phyloP scores from a whole-genome alignment of 2,113 vertebrate genomes.

The Hypocryptadius cinnamomeus region DNA sequence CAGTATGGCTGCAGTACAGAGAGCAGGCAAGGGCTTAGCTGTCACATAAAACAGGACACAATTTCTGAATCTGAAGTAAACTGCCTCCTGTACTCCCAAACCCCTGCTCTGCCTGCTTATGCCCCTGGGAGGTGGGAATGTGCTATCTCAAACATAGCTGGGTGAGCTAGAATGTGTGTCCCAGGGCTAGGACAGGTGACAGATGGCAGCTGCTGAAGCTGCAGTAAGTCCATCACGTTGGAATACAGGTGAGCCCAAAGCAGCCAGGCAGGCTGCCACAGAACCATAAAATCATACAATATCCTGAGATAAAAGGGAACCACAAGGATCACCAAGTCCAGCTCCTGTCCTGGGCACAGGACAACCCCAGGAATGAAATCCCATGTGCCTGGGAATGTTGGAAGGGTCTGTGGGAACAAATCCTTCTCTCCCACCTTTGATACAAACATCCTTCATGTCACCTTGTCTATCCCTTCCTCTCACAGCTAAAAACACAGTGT shows the following conservation, averaged over 20 bases:
- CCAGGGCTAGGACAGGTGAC: background rate
- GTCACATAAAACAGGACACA: background rate
- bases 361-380: background rate
- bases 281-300: background rate
- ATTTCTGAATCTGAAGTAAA: background rate
- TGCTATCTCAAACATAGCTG: rapidly evolving
- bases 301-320: background rate
- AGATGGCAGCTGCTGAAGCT: background rate
- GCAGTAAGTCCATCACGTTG: rapidly evolving
- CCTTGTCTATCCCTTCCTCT: background rate
- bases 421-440: background rate
- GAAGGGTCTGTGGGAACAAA: background rate
- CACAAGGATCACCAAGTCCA: background rate
- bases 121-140: background rate
- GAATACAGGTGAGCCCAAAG: background rate
- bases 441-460: rapidly evolving
- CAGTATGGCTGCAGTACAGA: background rate
- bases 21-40: background rate
- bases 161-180: background rate
- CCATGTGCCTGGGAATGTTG: background rate
- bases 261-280: background rate
- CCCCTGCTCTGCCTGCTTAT: background rate
- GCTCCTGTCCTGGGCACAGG: background rate
- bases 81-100: background rate
- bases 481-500: background rate